A percentile compares a stretch with the other conserved stretches of the same genome.
Evolutionary conservation across 2,797 vertebrate genomes (phyloP).

Genomic region (Calcarius lapponicus): DNA sequence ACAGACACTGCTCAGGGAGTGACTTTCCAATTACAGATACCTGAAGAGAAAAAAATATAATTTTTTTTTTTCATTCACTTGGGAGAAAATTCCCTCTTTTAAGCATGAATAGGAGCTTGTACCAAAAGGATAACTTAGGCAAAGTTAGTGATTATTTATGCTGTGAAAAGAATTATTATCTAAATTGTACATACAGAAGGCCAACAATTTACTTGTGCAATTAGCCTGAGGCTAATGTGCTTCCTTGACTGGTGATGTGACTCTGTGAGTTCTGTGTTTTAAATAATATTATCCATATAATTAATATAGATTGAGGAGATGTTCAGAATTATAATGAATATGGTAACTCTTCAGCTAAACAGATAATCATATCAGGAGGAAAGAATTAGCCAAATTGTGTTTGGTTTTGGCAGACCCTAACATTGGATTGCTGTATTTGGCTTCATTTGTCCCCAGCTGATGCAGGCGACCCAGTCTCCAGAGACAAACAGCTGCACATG

Average conservation of each 20-base stretch:
- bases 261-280: neutral
- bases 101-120: neutral
- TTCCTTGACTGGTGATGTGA: slow-evolving; percentile 34
- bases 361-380: slow-evolving; percentile 57
- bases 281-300: slow-evolving; percentile 49
- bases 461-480: neutral
- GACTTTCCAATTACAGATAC: neutral
- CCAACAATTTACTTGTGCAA: slow-evolving; percentile 1
- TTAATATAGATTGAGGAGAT: slow-evolving; percentile 59
- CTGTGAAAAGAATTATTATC: neutral
- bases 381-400: slow-evolving; percentile 56
- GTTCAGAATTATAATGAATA: slow-evolving; percentile 54
- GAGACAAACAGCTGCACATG: neutral
- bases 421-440: neutral
- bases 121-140: neutral
- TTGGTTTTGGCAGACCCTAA: slow-evolving; percentile 45
- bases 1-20: neutral
- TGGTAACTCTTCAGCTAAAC: slow-evolving; percentile 28
- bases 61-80: neutral
- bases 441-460: neutral
- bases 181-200: neutral
- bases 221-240: slow-evolving; percentile 11
- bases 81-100: neutral
- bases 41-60: neutral
- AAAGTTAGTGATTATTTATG: neutral